phyloP scores from a whole-genome alignment of 2,113 vertebrate genomes.

The Mandrillus leucophaeus region DNA sequence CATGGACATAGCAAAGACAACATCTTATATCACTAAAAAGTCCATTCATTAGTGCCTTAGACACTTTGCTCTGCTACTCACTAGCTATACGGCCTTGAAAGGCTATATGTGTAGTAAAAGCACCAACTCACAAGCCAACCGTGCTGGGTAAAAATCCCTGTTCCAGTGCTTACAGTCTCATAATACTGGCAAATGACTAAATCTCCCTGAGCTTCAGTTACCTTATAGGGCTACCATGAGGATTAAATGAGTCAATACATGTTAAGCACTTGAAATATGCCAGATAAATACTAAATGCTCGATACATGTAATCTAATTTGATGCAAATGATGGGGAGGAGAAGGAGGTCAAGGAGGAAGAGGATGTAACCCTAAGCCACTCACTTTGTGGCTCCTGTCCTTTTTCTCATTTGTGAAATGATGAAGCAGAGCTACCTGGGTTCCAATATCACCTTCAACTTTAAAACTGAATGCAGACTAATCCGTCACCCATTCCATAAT shows the following conservation, averaged over 20 bases:
- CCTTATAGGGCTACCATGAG: neutral
- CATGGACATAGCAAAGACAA: neutral
- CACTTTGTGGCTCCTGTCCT: neutral
- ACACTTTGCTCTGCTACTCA: too few relatives aligned
- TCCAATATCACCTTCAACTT: neutral
- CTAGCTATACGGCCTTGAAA: neutral
- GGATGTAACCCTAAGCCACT: neutral
- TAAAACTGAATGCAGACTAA: neutral
- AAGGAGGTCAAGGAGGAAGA: neutral
- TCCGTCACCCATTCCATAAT: neutral
- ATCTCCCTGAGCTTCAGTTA: neutral
- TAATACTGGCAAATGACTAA: neutral
- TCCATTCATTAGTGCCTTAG: neutral
- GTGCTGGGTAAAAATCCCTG: neutral
- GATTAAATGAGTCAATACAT: neutral
- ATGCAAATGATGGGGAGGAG: neutral
- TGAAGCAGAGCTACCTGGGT: neutral
- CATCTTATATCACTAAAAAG: neutral
- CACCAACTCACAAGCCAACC: neutral
- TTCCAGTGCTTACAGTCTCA: neutral
- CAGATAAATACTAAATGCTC: neutral
- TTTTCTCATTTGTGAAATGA: neutral
- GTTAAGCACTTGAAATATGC: neutral
- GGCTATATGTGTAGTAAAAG: neutral
- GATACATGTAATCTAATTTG: neutral